phyloP scores from a whole-genome alignment of 1,140 invertebrate species.

The Cephus cinctus region DNA sequence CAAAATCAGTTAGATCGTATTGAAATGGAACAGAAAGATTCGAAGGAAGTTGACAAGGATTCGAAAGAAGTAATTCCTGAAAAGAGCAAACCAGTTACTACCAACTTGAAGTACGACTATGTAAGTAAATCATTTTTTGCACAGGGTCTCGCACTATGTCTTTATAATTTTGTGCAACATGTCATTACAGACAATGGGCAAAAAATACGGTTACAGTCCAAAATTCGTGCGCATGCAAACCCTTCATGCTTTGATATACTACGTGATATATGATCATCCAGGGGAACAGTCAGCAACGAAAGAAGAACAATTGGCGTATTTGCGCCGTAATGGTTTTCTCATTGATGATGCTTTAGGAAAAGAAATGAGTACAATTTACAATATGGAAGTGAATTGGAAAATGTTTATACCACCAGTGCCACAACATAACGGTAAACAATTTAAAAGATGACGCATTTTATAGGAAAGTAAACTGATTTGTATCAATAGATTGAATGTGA shows the following conservation, averaged over 20 bases:
- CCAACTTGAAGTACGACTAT: conserved; percentile 10
- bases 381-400: conserved; percentile 64
- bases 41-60: background rate
- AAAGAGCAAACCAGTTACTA: too few species aligned
- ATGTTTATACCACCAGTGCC: conserved; percentile 75
- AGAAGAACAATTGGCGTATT: conserved; percentile 45
- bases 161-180: background rate
- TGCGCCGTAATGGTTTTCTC: conserved; percentile 45
- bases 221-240: conserved; percentile 69
- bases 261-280: conserved; percentile 64
- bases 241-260: conserved; percentile 70
- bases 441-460: conserved; percentile 6
- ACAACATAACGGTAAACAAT: conserved; percentile 54
- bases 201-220: conserved; percentile 59
- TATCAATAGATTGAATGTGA: conserved; percentile 1
- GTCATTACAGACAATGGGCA: conserved; percentile 36
- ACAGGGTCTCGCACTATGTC: too few species aligned
- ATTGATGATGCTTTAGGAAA: conserved; percentile 46
- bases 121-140: conserved; percentile 12
- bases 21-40: background rate
- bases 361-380: conserved; percentile 57
- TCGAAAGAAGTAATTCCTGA: too few species aligned
- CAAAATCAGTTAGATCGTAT: background rate
- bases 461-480: conserved; percentile 1
- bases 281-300: conserved; percentile 49